Evolutionary conservation across 2,113 vertebrate genomes (phyloP).

Genomic region (Corythaixoides concolor): DNA sequence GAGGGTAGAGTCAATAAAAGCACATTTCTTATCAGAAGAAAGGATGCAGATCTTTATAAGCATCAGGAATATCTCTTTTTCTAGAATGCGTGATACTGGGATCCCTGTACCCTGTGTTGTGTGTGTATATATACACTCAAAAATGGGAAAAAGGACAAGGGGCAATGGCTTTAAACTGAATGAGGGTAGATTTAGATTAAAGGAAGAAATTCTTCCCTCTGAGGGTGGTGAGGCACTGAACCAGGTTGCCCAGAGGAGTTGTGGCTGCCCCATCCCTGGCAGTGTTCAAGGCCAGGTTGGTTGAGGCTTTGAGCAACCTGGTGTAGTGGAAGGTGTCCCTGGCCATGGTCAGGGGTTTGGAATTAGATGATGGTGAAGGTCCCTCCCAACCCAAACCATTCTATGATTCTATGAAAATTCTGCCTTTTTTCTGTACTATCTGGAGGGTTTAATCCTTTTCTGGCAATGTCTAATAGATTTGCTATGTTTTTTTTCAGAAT

Average conservation of each 20-base stretch:
- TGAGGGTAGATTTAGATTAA: too few relatives aligned
- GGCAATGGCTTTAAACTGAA: too few relatives aligned
- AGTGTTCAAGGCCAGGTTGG: too few relatives aligned
- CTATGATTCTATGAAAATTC: not conserved
- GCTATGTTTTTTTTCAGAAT: not conserved
- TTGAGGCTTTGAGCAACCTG: too few relatives aligned
- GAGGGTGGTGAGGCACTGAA: too few relatives aligned
- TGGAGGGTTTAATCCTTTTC: not conserved
- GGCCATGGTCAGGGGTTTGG: too few relatives aligned
- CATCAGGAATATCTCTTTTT: not conserved
- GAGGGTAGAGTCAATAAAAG: not conserved
- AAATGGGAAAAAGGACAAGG: not conserved
- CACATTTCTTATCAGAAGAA: not conserved
- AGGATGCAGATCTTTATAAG: not conserved
- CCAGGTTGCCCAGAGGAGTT: too few relatives aligned
- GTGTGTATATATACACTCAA: not conserved
- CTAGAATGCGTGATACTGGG: fast-evolving
- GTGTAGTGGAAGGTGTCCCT: too few relatives aligned
- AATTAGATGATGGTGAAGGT: too few relatives aligned
- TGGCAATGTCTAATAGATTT: not conserved
- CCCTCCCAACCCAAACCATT: too few relatives aligned
- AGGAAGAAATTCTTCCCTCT: too few relatives aligned
- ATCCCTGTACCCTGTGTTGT: not conserved
- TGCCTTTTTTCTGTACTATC: not conserved
- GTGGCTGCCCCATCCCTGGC: too few relatives aligned